Evolutionary conservation across 2,797 vertebrate species (phyloP).

Genomic region (Melopsittacus undulatus): DNA sequence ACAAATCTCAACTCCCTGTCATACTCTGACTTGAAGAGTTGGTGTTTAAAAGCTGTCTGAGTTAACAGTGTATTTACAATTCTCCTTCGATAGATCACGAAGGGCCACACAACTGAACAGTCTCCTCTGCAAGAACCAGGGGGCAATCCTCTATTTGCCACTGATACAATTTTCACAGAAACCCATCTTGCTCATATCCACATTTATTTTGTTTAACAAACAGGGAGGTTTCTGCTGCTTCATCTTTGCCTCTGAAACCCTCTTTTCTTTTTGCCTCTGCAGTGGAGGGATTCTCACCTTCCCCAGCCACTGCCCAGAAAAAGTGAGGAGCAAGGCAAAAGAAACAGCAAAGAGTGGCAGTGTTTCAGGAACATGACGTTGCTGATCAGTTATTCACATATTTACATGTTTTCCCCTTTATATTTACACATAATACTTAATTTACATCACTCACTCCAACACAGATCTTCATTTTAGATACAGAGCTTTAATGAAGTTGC

Average conservation of each 20-base stretch:
- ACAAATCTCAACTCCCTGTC: neutral
- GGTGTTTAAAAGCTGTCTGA: neutral
- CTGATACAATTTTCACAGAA: neutral
- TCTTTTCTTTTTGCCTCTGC: neutral
- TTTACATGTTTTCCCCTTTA: neutral
- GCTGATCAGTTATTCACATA: neutral
- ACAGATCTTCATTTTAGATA: neutral
- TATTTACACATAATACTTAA: neutral
- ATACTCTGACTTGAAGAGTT: neutral
- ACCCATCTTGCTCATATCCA: neutral
- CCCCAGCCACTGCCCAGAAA: neutral
- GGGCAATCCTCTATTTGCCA: neutral
- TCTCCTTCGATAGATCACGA: neutral
- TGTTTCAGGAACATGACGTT: neutral
- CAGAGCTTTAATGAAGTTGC: neutral
- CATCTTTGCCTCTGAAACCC: neutral
- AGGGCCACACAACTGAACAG: neutral
- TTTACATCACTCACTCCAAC: neutral
- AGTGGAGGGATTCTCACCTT: neutral
- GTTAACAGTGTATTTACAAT: neutral
- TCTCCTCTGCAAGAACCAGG: neutral
- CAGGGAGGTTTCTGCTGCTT: neutral
- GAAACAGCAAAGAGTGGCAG: accelerated
- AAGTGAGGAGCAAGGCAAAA: neutral
- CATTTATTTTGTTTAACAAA: neutral